Evolutionary conservation across 2,113 vertebrate genomes (phyloP).

Genomic region (Noturus placidus): DNA sequence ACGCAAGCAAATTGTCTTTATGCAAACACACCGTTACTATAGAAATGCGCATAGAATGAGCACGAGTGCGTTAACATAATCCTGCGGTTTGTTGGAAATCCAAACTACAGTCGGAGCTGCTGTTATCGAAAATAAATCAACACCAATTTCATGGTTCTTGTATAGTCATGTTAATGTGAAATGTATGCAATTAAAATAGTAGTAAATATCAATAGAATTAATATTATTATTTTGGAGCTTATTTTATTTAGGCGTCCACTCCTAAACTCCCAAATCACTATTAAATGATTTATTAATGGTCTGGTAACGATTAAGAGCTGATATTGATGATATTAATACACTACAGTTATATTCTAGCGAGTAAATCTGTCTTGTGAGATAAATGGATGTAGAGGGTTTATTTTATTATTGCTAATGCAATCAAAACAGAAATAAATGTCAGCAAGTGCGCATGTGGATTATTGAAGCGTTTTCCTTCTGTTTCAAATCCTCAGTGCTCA

Average conservation of each 20-base stretch:
- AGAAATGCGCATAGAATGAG: not conserved
- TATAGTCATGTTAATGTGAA: not conserved
- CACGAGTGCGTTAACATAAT: not conserved
- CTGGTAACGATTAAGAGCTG: not conserved
- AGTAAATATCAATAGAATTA: not conserved
- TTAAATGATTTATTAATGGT: not conserved
- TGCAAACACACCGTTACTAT: not conserved
- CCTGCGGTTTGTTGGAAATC: not conserved
- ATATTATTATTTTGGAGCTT: too few species aligned
- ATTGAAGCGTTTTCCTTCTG: constrained; percentile 1
- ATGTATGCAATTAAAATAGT: not conserved
- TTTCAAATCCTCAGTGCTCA: constrained; percentile 48
- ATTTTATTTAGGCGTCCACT: not conserved
- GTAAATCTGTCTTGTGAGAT: not conserved
- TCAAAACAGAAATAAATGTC: not conserved
- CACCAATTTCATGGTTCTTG: not conserved
- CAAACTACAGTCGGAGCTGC: not conserved
- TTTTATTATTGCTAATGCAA: not conserved
- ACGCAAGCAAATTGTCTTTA: not conserved
- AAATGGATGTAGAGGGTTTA: not conserved
- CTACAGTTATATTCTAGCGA: not conserved
- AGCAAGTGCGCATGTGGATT: not conserved
- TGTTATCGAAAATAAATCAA: not conserved
- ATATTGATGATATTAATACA: not conserved
- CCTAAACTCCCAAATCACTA: not conserved